Conservation (phyloP, 2,888 invertebrate genomes). For the Anoplius nigerrimus region DNA sequence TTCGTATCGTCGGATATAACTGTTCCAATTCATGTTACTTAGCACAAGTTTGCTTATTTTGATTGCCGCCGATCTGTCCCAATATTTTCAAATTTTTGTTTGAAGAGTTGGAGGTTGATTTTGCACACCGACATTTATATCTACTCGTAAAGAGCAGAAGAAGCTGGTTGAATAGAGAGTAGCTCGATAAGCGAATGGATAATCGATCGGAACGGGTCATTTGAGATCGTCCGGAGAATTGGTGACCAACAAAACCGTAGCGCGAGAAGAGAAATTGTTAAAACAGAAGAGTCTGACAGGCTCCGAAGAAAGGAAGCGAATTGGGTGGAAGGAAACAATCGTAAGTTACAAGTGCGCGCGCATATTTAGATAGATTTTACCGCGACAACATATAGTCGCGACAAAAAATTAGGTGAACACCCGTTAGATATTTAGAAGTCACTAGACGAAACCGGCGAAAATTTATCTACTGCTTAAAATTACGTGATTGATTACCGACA, state of each 20-base stretch:
- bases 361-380: conserved; percentile 35
- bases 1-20: too few species aligned
- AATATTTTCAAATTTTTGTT: too few species aligned
- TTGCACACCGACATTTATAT: too few species aligned
- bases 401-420: conserved; percentile 37
- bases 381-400: conserved; percentile 19
- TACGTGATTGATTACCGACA: conserved; percentile 47
- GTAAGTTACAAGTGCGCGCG: conserved; percentile 31
- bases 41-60: too few species aligned
- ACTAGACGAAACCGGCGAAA: conserved; percentile 57
- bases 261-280: not conserved
- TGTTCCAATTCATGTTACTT: too few species aligned
- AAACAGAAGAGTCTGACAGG: not conserved
- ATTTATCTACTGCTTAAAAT: conserved; percentile 54
- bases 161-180: too few species aligned
- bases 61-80: too few species aligned
- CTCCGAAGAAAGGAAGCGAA: conserved; percentile 17
- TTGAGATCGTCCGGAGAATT: not conserved
- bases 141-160: too few species aligned
- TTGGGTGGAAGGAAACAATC: conserved; percentile 21
- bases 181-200: conserved; percentile 21
- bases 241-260: not conserved
- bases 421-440: conserved; percentile 49
- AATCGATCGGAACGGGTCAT: conserved; percentile 15
- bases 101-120: too few species aligned